Base-by-base conservation (phyloP, 1,140 invertebrate species). In the Oscheius sp. region DNA sequence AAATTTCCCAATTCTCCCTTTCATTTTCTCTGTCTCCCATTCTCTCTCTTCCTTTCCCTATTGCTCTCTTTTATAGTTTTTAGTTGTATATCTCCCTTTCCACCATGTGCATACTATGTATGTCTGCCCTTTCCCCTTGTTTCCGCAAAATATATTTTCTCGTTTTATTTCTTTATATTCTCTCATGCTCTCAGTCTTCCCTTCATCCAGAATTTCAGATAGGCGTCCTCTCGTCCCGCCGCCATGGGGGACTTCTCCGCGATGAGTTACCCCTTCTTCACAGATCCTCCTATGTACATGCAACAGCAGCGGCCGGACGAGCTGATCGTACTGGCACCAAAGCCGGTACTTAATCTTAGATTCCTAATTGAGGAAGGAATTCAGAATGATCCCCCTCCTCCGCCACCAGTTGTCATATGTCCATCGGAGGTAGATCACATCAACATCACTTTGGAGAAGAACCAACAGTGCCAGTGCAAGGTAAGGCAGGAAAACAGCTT, bases 381-480 rank as follows among this genome's bases (percentile, higher is more conserved):
- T 38, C 65, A 77, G 76, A 65, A 69, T 45, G 68, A 71, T 36
- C 62, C 75, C 13, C 75, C 76, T 1, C 64, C 73, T 10, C 79
- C 78, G 4, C 81, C 81, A 2, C 81, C 81, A 1, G 68, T 84
- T 23, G 78, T 83, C 29, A 79, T 83, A 18, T 84, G 79, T 42
- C 81, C 81, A 7, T 71, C 74, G 3, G 82, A 83, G 55, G 75
- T 83, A n/a, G 80, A 79, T 32, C 77, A 78, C 31, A 76, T 79
- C 15, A 77, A 75, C 31, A 77, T 84, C 31, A 77, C 75, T 13
- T 63, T 83, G 35, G 80, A 83, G 63, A 83, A 83, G 68, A 83
- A 83, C 64, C 81, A 83, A 59, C 81, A 82, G 38, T 83, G 81
- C 36, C 72, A 77, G 10, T 83, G 81, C 76, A 81, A 78, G 62